Base-by-base conservation (phyloP, 1,140 invertebrate species). In the Cyrtorhinus lividipennis region DNA sequence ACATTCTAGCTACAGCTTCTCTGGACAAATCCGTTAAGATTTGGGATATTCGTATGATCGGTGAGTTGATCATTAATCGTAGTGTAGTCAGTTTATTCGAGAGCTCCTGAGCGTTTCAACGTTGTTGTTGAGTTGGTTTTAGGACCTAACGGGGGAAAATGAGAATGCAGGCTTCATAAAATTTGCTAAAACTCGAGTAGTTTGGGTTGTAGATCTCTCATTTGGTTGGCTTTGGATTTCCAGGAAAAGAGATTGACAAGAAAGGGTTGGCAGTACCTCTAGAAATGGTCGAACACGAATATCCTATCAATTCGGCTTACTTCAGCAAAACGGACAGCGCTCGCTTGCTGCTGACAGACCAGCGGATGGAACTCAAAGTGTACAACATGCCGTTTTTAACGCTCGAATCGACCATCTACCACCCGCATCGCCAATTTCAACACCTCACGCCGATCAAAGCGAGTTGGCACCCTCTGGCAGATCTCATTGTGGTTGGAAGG, bases 371-470 rank as follows among this genome's bases (percentile, higher is more conserved):
- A 26, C 24, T 68, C 23, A 38, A 60, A 57, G 62, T 66, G 23
- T 68, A 68, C 46, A 63, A 23, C 22, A 63, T 24, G 5, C 61
- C 65, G 1, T 20, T 58, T 2, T 66, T 60, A 61, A 53, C 53
- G 0, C 57, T 63, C 15, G 65, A 66, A 59, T 62, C 48, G 5
- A 46, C 27, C 1, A 67, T 68, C 24, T 48, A 20, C 38, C 67
- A 68, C 46, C 67, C 67, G 12, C 67, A 68, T 58, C 44, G 67
- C 13, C 63, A 66, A 20, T 68, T 66, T 30, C 65, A 64, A 53
- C 65, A 68, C 56, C 20, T 68, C 30, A 66, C 67, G n/a, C 63
- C 61, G 20, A 68, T 68, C 23, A 64, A 63, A 62, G 67, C 67
- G 24, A 63, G 56, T 24, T 67, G 67, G 67, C 67, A 67, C 30